Base-by-base conservation (phyloP, 2,113 vertebrate genomes). In the Speoplatyrhinus poulsoni region DNA sequence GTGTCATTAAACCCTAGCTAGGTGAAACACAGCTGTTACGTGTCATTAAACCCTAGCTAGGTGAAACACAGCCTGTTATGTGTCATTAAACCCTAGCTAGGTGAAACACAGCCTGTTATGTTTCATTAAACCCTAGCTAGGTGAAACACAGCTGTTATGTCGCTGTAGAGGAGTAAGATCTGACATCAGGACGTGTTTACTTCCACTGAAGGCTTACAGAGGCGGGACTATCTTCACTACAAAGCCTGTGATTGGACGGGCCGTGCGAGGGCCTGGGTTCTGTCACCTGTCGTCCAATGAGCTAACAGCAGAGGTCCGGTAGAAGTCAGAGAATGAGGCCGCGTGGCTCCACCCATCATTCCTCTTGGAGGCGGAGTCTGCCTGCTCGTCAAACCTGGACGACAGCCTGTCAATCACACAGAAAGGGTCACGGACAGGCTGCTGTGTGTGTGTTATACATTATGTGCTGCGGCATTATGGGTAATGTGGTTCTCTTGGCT, bases 281-380 rank as follows among this genome's bases (percentile, higher is more conserved):
- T 10, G 60, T 11, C 76, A 98, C 97, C 95, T 93, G 76, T 98
- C 95, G 4, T 93, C 90, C 26, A 84, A 78, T 50, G 88, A 90
- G 1, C 87, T 60, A n/a, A 70, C 86, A 67, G 91, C 92, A 52
- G 94, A 88, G 62, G 85, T 86, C 70, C 94, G 55, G 62, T 79
- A 85, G 9, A 88, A 57, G 52, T 97, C 95, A 0, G 79, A 47
- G 33, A 96, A 95, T 65, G 85, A 91, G 61, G 73, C 84, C 66
- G 71, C 90, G 76, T 90, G 95, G 77, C 91, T 94, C 94, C 96
- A 96, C 17, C 90, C 94, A 32, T 95, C 93, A 0, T 93, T 92
- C 96, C 96, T 97, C 52, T 88, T 91, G 0, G 93, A 88, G 53
- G 95, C 93, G 72, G 91, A 89, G 10, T 19, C 87, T 68, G 91